Conservation (phyloP, 2,888 invertebrate species). For the Scrobipalpa costella region DNA sequence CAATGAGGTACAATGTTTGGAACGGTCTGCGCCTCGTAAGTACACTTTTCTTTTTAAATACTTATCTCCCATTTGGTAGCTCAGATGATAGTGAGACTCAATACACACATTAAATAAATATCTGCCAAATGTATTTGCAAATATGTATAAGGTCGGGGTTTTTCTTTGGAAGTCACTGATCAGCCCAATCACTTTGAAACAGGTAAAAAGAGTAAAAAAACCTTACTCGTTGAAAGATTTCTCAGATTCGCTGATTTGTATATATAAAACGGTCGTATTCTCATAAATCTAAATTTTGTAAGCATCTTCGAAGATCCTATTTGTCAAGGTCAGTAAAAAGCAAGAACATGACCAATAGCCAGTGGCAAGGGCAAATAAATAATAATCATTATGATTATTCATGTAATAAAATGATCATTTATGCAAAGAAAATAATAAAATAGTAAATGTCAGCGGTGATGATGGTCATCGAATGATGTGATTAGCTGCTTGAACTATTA, state of each 20-base stretch:
- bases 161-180: too few relatives aligned
- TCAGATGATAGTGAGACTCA: too few relatives aligned
- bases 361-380: background rate
- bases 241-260: background rate
- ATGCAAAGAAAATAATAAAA: slow-evolving; percentile 3
- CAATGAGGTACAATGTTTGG: slow-evolving; percentile 88
- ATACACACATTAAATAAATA: too few relatives aligned
- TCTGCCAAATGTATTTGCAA: too few relatives aligned
- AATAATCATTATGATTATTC: background rate
- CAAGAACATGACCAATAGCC: background rate
- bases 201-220: too few relatives aligned
- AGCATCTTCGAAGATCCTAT: background rate
- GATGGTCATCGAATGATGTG: slow-evolving; percentile 3
- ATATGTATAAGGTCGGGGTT: too few relatives aligned
- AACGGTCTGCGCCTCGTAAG: slow-evolving; percentile 85
- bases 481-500: background rate
- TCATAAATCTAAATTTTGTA: too few relatives aligned
- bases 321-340: background rate
- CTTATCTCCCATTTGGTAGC: background rate
- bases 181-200: too few relatives aligned
- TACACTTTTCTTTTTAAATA: slow-evolving; percentile 35
- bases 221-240: too few relatives aligned
- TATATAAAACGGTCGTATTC: background rate
- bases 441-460: background rate
- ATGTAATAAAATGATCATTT: background rate